Evolutionary conservation across 2,888 invertebrate genomes (phyloP).

Genomic region (Bruchidius siliquastri): DNA sequence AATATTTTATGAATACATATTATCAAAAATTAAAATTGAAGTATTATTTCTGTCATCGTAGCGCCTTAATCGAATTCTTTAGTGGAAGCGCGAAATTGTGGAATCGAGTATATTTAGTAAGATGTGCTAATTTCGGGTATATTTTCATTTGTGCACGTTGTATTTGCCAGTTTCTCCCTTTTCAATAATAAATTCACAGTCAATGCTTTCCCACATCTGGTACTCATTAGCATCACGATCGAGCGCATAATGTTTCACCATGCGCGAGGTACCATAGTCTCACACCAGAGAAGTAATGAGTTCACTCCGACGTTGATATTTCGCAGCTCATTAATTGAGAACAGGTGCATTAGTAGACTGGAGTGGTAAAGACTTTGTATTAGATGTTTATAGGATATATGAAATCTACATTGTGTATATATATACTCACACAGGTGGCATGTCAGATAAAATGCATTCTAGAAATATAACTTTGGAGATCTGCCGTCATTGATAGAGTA

Average conservation of each 20-base stretch:
- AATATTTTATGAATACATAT: no score
- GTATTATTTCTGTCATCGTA: no score
- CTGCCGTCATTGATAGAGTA: no score
- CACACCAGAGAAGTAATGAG: not conserved
- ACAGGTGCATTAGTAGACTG: not conserved
- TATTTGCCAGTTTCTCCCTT: not conserved
- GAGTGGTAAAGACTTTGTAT: not conserved
- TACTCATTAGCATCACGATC: not conserved
- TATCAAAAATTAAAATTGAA: no score
- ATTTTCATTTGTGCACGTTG: not conserved
- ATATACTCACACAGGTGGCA: not conserved
- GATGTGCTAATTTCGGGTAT: no score
- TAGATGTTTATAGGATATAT: not conserved
- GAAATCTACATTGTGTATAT: no score
- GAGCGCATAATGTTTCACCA: not conserved
- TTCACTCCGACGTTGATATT: not conserved
- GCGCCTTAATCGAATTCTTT: no score
- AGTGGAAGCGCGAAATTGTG: no score
- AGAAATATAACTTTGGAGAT: no score
- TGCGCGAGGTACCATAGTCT: not conserved
- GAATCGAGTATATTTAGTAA: no score
- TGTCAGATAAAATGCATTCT: not conserved
- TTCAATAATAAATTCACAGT: not conserved
- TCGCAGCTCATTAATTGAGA: not conserved
- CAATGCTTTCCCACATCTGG: not conserved